A percentile compares a stretch with the other conserved stretches of the same genome.
Conservation (phyloP, 2,888 invertebrate species). For the Lysandra coridon region DNA sequence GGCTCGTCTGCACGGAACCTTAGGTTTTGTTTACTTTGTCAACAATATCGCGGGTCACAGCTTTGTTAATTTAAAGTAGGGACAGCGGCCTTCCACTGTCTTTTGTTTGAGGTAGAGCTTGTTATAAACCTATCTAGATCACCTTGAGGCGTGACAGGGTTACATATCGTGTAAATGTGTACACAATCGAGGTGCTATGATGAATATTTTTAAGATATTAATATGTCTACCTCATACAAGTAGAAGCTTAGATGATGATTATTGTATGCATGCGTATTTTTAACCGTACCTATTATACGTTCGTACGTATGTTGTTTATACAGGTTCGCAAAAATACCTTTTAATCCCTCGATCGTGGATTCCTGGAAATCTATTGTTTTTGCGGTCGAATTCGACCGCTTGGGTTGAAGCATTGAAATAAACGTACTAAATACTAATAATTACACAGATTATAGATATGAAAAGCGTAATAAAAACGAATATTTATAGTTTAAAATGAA, state of each 20-base stretch:
- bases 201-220: not conserved
- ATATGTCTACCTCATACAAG: not conserved
- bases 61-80: conserved; percentile 17
- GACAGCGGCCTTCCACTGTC: not conserved
- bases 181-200: not conserved
- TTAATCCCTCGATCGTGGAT: too few species aligned
- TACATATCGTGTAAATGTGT: not conserved
- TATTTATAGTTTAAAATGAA: not conserved
- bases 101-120: conserved; percentile 16
- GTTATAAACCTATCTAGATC: not conserved
- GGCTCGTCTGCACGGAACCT: not conserved
- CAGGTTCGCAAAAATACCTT: too few species aligned
- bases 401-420: too few species aligned
- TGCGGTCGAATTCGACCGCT: too few species aligned
- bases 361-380: too few species aligned
- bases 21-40: conserved; percentile 16
- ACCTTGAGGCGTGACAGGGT: not conserved
- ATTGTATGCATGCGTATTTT: too few species aligned
- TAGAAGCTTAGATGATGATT: too few species aligned
- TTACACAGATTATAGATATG: not conserved
- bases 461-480: not conserved
- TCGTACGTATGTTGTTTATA: too few species aligned
- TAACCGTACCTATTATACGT: too few species aligned
- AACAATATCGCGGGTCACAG: conserved; percentile 5
- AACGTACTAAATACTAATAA: too few species aligned